Base-by-base conservation (phyloP, 2,797 vertebrate genomes). In the Paramormyrops hopkinsi region DNA sequence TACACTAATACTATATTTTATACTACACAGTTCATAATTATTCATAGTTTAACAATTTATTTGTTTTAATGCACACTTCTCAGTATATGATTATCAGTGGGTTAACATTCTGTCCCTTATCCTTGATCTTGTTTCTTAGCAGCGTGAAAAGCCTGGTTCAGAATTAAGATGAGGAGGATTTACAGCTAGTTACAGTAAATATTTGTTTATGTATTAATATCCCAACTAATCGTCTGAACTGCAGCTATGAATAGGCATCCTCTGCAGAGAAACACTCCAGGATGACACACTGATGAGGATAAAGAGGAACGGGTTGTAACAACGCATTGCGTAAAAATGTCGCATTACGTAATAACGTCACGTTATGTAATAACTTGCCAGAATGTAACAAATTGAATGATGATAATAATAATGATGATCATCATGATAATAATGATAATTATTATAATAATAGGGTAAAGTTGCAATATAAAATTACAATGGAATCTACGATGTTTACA, bases 221-320 rank as follows among this genome's bases (percentile, higher is more conserved):
- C 59, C 46, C 69, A 73, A 79, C 69, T 79, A 90, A 89, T 86
- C 87, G 29, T 73, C 76, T 82, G 73, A 54, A 76, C 79, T 86
- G 59, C 88, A 7, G 54, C 90, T 91, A 91, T 91, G 88, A 89
- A 91, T 90, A 92, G 83, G 65, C 14, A 44, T 37, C 65, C 59
- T 82, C 65, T 69, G 73, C 85, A 46, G 85, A 87, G 19, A 79
- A 44, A 37, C 44, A n/a, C 48, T 50, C 29, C 50, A 33, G 82
- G 59, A 17, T 90, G 87, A 90, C 88, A 79, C 37, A 9, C 73
- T 44, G 85, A 84, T 29, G 53, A 90, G 92, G 93, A 94, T 95
- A 95, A 92, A 93, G 95, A 93, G 50, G 25, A 83, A 56, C 84
- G 41, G 53, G 51, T 48, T 62, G 59, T 62, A 62, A 62, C 22